These are phyloP conservation scores for Pristiophorus japonicus DNA, from an alignment of 2,113 vertebrate genomes.

Conservation along the genomic window DNA sequence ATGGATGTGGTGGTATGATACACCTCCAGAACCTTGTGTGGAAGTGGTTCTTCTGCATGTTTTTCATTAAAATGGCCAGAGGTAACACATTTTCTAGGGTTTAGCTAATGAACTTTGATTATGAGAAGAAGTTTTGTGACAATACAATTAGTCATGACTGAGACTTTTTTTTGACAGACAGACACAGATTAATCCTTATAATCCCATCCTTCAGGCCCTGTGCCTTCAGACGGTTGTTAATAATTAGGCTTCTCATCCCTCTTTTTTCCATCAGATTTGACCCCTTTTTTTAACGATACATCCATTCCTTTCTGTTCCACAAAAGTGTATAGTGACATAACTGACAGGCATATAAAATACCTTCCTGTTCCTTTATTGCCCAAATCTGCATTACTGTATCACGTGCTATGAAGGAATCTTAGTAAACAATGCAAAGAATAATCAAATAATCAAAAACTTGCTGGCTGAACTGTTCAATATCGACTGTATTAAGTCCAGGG, in stretches of 20 bases:
- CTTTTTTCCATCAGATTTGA: conserved; percentile 56
- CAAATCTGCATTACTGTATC: not conserved
- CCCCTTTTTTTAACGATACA: conserved; percentile 50
- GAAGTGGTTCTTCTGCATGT: conserved; percentile 42
- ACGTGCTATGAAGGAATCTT: not conserved
- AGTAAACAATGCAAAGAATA: not conserved
- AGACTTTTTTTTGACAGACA: conserved; percentile 57
- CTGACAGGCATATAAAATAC: conserved; percentile 51
- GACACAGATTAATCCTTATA: conserved; percentile 66
- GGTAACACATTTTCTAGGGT: conserved; percentile 56
- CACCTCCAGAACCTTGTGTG: conserved; percentile 42
- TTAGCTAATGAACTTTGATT: conserved; percentile 46
- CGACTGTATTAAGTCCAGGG: not conserved
- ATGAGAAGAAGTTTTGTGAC: conserved; percentile 58
- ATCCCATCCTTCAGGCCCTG: conserved; percentile 59
- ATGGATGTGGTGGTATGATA: conserved; percentile 38
- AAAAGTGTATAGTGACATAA: conserved; percentile 51
- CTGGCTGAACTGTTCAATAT: not conserved
- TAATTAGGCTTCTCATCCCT: conserved; percentile 59
- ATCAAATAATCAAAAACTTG: not conserved
- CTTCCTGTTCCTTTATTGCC: conserved; percentile 65
- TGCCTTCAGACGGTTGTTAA: conserved; percentile 62
- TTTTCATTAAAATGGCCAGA: conserved; percentile 50
- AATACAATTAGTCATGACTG: conserved; percentile 61
- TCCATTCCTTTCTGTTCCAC: conserved; percentile 57